Base-by-base conservation (phyloP, 2,113 vertebrate genomes). In the Bubo bubo region DNA sequence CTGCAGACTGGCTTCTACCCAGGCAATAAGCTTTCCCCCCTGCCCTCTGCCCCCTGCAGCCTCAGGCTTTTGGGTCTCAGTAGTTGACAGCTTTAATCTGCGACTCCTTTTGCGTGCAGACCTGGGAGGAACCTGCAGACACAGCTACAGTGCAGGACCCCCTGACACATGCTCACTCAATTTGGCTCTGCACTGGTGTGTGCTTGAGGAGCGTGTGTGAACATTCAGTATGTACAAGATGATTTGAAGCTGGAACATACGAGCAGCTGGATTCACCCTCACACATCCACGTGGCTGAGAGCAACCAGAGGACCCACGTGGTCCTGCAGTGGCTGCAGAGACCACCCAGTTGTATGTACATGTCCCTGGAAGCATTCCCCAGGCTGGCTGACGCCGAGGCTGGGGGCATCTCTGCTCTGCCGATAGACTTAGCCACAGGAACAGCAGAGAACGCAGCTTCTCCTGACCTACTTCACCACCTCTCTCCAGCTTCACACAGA, bases 201-300 rank as follows among this genome's bases (percentile, higher is more conserved):
- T 2, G 17, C 91, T 81, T 32, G 3, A 86, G 56, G 88, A 88
- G 88, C 93, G 20, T 6, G 35, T 4, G 17, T 52, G 39, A 91
- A 97, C 94, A 97, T 96, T 98, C 93, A 95, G 80, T 62, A 95
- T 93, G 89, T 85, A 97, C 94, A 96, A 30, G 41, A 95, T 90
- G 92, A 95, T 93, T 86, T 85, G 97, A 95, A 92, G 88, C 41
- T 86, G 89, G 75, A 89, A 94, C 72, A 37, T 6, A 74, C 90
- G 93, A 94, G 76, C 77, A 93, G 67, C 79, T 95, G 96, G 87
- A 63, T 66, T 87, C 83, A 89, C 70, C 45, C 64, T 74, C 79
- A 84, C 81, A 50, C 63, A 80, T 30, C 71, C 66, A 58, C 28
- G 1, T 1, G 67, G 56, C 63, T 27, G 76, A 95, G 80, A 89